phyloP scores from a whole-genome alignment of 2,888 invertebrate genomes.

The Lysandra bellargus region DNA sequence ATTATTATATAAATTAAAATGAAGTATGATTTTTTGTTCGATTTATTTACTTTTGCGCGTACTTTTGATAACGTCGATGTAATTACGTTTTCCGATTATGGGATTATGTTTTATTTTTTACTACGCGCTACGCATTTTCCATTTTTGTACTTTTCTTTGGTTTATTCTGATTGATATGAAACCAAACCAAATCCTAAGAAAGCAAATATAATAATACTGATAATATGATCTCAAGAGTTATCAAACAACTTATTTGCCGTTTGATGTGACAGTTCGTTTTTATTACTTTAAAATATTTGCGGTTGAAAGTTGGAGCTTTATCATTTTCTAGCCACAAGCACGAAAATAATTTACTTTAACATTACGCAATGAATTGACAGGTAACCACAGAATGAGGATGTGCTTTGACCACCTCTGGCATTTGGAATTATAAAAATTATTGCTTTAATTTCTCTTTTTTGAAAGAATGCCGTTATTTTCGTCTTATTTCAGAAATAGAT shows the following conservation, averaged over 20 bases:
- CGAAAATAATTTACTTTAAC: not conserved
- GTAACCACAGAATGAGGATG: not conserved
- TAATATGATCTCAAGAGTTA: not conserved
- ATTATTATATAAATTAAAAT: conserved; percentile 10
- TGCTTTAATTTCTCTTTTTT: not conserved
- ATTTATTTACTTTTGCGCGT: conserved; percentile 17
- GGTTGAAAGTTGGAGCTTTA: not conserved
- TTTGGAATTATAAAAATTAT: not conserved
- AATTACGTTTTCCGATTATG: not conserved
- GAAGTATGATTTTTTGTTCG: not conserved
- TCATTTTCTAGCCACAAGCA: not conserved
- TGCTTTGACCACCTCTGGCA: not conserved
- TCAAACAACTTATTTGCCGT: not conserved
- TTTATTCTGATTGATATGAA: not conserved
- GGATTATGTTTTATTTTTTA: not conserved
- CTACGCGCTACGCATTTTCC: not conserved
- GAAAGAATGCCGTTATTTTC: not conserved
- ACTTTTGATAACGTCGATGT: not conserved
- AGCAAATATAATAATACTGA: not conserved
- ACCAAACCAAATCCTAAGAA: not conserved
- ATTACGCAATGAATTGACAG: not conserved
- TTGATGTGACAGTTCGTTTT: too few relatives aligned
- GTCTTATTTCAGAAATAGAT: not conserved
- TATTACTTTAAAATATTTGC: not conserved
- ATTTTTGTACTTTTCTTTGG: not conserved